phyloP scores from a whole-genome alignment of 2,888 invertebrate genomes.

The Drosophila lutescens region DNA sequence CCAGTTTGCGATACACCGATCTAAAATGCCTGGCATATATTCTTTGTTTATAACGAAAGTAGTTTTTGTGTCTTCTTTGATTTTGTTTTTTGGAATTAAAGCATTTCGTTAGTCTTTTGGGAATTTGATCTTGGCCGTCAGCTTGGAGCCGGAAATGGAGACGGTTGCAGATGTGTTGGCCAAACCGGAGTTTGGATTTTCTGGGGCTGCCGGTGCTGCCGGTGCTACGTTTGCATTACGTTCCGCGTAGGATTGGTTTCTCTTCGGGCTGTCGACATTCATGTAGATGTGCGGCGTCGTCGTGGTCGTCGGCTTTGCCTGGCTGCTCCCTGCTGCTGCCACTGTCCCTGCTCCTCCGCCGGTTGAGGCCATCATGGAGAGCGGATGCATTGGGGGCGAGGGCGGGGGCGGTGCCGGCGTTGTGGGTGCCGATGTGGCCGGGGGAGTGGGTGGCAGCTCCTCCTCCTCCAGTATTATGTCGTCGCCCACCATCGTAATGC shows the following conservation, averaged over 20 bases:
- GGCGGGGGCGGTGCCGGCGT: constrained; percentile 38
- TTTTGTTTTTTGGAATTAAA: constrained; percentile 70
- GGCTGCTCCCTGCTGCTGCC: background rate
- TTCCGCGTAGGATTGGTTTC: constrained; percentile 78
- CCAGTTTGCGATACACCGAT: background rate
- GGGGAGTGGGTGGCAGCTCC: constrained; percentile 64
- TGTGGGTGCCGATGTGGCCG: constrained; percentile 30
- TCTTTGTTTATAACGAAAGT: constrained; percentile 22
- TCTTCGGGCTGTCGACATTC: constrained; percentile 77
- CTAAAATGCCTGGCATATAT: constrained; percentile 1
- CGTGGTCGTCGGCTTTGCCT: constrained; percentile 9
- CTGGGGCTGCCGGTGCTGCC: constrained; percentile 64
- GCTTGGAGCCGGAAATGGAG: constrained; percentile 51
- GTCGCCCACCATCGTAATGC: constrained; percentile 82
- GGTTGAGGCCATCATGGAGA: constrained; percentile 21
- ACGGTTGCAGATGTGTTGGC: constrained; percentile 8
- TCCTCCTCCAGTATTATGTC: constrained; percentile 84
- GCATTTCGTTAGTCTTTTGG: constrained; percentile 81
- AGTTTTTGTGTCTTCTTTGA: constrained; percentile 40
- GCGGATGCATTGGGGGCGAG: constrained; percentile 20
- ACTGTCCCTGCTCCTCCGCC: background rate
- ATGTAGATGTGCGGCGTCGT: constrained; percentile 67
- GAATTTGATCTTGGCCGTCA: constrained; percentile 75
- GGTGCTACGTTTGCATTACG: constrained; percentile 66
- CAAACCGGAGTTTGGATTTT: constrained; percentile 12